Percentiles rank a stretch among this genome's conserved stretches.
These are phyloP conservation scores for Holocentrus rufus DNA, from an alignment of 2,797 vertebrate genomes.

Conservation along the genomic window DNA sequence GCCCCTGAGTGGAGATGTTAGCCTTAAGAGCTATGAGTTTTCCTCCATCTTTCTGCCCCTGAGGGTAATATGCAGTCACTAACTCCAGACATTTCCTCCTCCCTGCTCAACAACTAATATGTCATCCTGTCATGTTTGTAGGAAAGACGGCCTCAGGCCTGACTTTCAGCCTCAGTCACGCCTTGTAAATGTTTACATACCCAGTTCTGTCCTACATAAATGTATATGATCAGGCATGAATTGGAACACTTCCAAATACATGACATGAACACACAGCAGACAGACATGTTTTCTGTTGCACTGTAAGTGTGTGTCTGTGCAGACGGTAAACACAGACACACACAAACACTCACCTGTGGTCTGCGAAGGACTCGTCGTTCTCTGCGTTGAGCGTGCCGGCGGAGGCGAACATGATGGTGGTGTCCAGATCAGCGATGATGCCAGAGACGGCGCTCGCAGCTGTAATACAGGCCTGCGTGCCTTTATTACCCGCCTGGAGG, in stretches of 20 bases:
- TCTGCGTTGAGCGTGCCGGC: conserved; percentile 95
- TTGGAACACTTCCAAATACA: too few relatives aligned
- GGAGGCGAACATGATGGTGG: conserved; percentile 98
- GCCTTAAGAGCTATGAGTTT: conserved; percentile 27
- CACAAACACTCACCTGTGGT: conserved; percentile 88
- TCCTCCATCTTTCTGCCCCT: conserved; percentile 42
- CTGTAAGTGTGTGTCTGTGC: too few relatives aligned
- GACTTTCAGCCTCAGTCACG: conserved; percentile 20
- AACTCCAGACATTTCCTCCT: conserved; percentile 47
- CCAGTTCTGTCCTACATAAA: not conserved
- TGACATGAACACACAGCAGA: too few relatives aligned
- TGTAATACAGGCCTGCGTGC: conserved; percentile 98
- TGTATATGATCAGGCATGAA: not conserved
- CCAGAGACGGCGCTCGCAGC: conserved; percentile 94
- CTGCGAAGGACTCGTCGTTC: conserved; percentile 95
- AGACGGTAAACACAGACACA: conserved; percentile 2
- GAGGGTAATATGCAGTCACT: conserved; percentile 60
- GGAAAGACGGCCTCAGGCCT: conserved; percentile 23
- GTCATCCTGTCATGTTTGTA: conserved; percentile 60
- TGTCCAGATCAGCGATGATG: conserved; percentile 97
- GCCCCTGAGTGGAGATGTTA: not conserved
- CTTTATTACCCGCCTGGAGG: conserved; percentile 97
- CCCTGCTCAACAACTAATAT: conserved; percentile 42
- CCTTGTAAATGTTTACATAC: conserved; percentile 11
- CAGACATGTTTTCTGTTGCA: not conserved